These are phyloP conservation scores for Protobothrops mucrosquamatus DNA, from an alignment of 2,113 vertebrate genomes.

Conservation along the genomic window DNA sequence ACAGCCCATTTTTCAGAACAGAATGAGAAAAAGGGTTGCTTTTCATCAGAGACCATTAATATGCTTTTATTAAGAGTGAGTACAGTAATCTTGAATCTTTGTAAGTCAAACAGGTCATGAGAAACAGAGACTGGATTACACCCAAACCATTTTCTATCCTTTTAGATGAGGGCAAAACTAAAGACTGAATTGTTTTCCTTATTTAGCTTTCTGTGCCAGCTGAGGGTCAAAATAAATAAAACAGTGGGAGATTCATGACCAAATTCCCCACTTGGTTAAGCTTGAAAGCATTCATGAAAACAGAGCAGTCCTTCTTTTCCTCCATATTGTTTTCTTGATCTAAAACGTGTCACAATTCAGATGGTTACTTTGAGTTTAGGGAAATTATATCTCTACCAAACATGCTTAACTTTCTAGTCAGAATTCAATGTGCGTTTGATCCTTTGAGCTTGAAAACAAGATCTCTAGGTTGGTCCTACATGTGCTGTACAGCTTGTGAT, in stretches of 20 bases:
- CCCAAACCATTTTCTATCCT: background rate
- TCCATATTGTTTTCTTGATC: background rate
- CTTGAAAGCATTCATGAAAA: background rate
- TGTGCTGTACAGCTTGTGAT: background rate
- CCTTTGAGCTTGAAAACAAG: background rate
- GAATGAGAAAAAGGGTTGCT: background rate
- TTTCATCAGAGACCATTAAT: background rate
- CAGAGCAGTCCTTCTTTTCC: background rate
- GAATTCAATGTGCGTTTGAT: background rate
- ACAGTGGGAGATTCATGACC: background rate
- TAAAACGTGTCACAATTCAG: background rate
- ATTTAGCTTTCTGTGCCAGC: background rate
- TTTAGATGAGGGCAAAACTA: background rate
- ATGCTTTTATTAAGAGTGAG: background rate
- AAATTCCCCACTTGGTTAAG: background rate
- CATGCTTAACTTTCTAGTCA: background rate
- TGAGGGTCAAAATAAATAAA: background rate
- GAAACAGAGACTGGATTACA: background rate
- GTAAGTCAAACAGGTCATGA: background rate
- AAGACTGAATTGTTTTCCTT: background rate
- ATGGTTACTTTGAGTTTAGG: background rate
- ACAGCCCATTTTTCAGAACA: background rate
- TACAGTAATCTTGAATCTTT: background rate
- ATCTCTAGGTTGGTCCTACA: background rate
- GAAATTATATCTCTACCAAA: background rate